These are phyloP conservation scores for Dorcus parallelipipedus DNA, from an alignment of 2,888 invertebrate genomes.

Conservation along the genomic window DNA sequence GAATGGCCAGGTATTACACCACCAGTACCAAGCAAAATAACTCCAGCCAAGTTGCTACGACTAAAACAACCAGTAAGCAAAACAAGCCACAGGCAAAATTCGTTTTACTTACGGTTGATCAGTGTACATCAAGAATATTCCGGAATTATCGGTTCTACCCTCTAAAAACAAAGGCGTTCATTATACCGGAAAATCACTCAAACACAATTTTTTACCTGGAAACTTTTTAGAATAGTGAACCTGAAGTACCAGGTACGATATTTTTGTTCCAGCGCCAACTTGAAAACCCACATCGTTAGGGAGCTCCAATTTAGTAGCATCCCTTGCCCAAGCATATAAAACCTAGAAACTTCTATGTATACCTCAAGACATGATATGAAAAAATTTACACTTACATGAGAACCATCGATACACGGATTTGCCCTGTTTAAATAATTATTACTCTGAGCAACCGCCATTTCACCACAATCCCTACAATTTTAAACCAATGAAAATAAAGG, in stretches of 20 bases:
- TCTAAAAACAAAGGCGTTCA: constrained; percentile 52
- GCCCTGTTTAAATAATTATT: constrained; percentile 53
- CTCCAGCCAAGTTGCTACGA: constrained; percentile 85
- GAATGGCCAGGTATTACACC: constrained; percentile 71
- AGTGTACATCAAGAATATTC: constrained; percentile 77
- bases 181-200: constrained; percentile 4
- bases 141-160: constrained; percentile 78
- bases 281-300: constrained; percentile 90
- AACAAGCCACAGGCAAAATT: background rate
- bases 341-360: constrained; percentile 55
- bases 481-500: constrained; percentile 1
- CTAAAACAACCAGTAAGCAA: constrained; percentile 50
- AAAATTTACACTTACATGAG: constrained; percentile 55
- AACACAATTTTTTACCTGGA: constrained; percentile 26
- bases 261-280: constrained; percentile 77
- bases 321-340: constrained; percentile 92
- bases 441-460: constrained; percentile 66
- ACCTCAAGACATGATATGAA: background rate
- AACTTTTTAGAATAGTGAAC: constrained; percentile 55
- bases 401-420: constrained; percentile 72
- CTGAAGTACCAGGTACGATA: constrained; percentile 89
- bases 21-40: constrained; percentile 82
- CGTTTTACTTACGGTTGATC: constrained; percentile 59
- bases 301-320: constrained; percentile 77
- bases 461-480: constrained; percentile 81